Evolutionary conservation across 2,113 vertebrate species (phyloP).

Genomic region (Regulus satrapa): DNA sequence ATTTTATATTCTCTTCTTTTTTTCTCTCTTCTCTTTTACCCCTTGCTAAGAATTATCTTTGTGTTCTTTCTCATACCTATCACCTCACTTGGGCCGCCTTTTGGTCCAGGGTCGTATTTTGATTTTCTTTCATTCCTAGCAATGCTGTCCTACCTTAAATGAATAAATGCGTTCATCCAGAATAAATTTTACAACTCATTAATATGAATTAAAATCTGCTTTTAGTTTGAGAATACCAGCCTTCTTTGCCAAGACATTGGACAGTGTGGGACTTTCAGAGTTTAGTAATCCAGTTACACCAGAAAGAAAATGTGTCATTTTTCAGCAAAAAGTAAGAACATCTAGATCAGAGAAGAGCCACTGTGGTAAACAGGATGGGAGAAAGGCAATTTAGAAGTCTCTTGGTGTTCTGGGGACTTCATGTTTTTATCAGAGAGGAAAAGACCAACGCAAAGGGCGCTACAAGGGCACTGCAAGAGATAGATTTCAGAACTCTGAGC

Average conservation of each 20-base stretch:
- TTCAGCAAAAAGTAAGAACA: neutral
- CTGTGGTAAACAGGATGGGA: neutral
- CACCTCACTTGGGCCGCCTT: neutral
- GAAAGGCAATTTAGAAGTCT: neutral
- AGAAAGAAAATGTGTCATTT: neutral
- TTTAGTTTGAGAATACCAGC: neutral
- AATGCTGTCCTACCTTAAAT: neutral
- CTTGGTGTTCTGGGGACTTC: neutral
- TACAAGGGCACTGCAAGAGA: neutral
- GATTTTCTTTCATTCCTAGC: neutral
- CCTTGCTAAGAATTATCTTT: neutral
- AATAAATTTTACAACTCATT: neutral
- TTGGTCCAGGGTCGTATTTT: neutral
- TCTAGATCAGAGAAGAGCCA: neutral
- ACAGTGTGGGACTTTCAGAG: neutral
- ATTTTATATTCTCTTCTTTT: neutral
- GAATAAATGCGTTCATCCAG: neutral
- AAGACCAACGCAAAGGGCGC: neutral
- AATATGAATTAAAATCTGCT: neutral
- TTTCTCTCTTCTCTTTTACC: neutral
- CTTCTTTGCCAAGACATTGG: neutral
- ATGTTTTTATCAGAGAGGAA: neutral
- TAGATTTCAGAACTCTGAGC: neutral
- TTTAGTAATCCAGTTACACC: neutral
- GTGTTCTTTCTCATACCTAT: neutral